These are phyloP conservation scores for Euura lappo DNA, from an alignment of 1,140 invertebrate species.

Conservation along the genomic window DNA sequence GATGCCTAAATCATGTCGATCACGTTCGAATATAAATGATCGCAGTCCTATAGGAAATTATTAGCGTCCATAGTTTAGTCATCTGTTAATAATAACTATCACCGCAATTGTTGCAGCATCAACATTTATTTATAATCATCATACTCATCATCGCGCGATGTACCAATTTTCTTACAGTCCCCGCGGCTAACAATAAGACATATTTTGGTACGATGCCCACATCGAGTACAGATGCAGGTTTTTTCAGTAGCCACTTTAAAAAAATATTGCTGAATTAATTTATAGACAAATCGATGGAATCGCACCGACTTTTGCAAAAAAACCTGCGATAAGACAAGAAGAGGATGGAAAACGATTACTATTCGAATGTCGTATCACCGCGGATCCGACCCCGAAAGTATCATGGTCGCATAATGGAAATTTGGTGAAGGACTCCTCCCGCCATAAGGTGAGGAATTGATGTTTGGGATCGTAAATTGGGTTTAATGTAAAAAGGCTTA, in stretches of 20 bases:
- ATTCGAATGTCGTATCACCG: constrained; percentile 95
- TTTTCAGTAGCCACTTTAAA: too few relatives aligned
- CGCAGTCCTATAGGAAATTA: background rate
- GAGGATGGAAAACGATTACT: constrained; percentile 94
- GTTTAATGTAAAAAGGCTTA: constrained; percentile 1
- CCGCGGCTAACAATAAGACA: background rate
- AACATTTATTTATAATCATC: background rate
- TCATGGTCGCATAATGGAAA: constrained; percentile 90
- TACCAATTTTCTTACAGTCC: background rate
- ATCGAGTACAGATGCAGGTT: background rate
- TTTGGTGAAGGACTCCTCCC: constrained; percentile 75
- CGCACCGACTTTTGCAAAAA: constrained; percentile 96
- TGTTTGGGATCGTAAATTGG: background rate
- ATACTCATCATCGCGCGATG: constrained; percentile 1
- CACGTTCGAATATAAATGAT: too few relatives aligned
- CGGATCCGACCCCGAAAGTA: constrained; percentile 90
- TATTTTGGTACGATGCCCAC: constrained; percentile 5
- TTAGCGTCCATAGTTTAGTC: background rate
- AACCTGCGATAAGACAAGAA: constrained; percentile 95
- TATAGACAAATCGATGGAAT: constrained; percentile 94
- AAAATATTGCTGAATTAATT: constrained; percentile 19
- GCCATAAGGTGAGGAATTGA: constrained; percentile 78
- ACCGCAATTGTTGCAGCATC: constrained; percentile 1
- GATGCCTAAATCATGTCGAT: too few relatives aligned
- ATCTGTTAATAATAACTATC: background rate